Evolutionary conservation across 2,888 invertebrate species (phyloP), one percentile per base, ranked within the genome.

Genomic region (Drymonia ruficornis): DNA sequence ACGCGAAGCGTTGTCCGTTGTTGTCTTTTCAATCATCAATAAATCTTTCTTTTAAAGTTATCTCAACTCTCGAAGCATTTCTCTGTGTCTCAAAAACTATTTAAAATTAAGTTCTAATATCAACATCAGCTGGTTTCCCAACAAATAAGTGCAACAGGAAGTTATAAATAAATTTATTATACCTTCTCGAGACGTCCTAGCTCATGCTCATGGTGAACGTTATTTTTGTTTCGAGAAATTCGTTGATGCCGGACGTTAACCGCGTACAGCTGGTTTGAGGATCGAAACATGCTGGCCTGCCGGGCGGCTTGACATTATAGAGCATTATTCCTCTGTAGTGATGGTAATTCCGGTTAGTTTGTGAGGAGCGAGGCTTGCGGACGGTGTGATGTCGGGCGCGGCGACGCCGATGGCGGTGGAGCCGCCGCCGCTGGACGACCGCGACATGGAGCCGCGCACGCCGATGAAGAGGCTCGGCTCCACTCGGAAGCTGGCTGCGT

Each of bases 381-480:
- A 40, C 19, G 51, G 23, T 19, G 47, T 50, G 19, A 76, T 79
- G 76, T 81, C 96, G 65, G 82, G 74, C 56, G 78, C 81, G 44
- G 74, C 98, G 19, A 94, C 96, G 67, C 98, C 99, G 86, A 98
- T 99, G 11, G 98, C 97, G 97, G 94, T 50, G 96, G 98, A 87
- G 96, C 97, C 53, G 95, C 96, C 58, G 98, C 86, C 84, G 79
- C 95, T 96, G 94, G 96, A 96, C 87, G 96, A 96, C 81, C 95
- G 95, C 78, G 96, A 96, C 75, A 91, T 94, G 82, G 96, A 96
- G 88, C 93, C 95, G 65, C 96, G 96, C 80, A 96, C 96, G 68
- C 96, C 96, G 49, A 96, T 96, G 91, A 95, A 95, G 85, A 93
- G 96, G 59, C 94, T 96, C 65, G 96, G 96, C 76, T 96, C 96